Percentiles rank a stretch among this genome's conserved stretches.
These are phyloP conservation scores for Drosophila mayaguana DNA, from an alignment of 2,888 invertebrate genomes.

Conservation along the genomic window DNA sequence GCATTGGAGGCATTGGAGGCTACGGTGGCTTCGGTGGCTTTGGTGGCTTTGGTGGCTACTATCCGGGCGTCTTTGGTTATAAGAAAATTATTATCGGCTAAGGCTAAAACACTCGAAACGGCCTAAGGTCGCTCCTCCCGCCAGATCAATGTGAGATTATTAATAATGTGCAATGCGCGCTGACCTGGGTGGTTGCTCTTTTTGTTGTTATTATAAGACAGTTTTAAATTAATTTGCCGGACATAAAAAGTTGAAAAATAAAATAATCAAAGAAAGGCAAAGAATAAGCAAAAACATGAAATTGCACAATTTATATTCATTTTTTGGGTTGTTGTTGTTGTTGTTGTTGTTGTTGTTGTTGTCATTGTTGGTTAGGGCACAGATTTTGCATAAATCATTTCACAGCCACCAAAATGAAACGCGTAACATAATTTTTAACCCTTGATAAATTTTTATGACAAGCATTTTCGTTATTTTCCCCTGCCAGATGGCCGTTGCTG, in stretches of 20 bases:
- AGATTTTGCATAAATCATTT: constrained; percentile 80
- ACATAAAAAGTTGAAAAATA: constrained; percentile 67
- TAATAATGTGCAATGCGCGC: constrained; percentile 62
- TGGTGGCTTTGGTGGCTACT: constrained; percentile 40
- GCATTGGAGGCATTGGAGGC: constrained; percentile 39
- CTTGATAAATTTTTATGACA: constrained; percentile 81
- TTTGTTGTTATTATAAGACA: constrained; percentile 64
- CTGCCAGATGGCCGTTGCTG: constrained; percentile 8
- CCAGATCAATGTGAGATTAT: constrained; percentile 72
- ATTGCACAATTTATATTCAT: constrained; percentile 81
- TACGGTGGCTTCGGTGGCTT: constrained; percentile 40
- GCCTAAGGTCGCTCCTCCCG: background rate
- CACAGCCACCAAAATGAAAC: constrained; percentile 79
- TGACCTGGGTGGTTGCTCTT: constrained; percentile 34
- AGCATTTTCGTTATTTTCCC: constrained; percentile 74
- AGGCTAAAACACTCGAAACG: constrained; percentile 12
- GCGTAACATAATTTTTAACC: constrained; percentile 81
- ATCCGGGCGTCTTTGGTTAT: constrained; percentile 62
- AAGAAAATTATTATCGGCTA: constrained; percentile 65
- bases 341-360: constrained; percentile 36
- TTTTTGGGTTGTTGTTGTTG: constrained; percentile 39
- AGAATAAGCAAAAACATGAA: constrained; percentile 60
- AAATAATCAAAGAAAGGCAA: constrained; percentile 13
- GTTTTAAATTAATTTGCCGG: constrained; percentile 79
- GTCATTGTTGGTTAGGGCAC: constrained; percentile 63